A percentile compares a stretch with the other conserved stretches of the same genome.
Evolutionary conservation across 2,113 vertebrate species (phyloP).

Genomic region (Condylura cristata): DNA sequence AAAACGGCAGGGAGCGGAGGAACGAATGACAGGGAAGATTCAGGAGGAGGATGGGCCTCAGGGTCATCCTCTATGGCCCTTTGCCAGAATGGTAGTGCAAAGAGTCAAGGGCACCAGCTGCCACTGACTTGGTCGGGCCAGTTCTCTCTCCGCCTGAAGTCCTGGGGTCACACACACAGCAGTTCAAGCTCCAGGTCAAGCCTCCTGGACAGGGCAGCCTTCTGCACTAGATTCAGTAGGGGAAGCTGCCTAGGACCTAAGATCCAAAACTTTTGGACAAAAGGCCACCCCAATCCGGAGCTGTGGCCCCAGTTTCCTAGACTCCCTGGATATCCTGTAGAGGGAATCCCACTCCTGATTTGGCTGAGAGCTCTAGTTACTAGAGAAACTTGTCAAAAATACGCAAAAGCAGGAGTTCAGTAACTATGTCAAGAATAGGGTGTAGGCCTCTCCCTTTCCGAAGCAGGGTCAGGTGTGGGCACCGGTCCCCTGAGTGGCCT

Average conservation of each 20-base stretch:
- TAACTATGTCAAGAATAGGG: not conserved
- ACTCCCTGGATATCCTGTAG: not conserved
- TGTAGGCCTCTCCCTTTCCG: not conserved
- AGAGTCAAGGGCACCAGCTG: conserved; percentile 31
- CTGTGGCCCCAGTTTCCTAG: not conserved
- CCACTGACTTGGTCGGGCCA: not conserved
- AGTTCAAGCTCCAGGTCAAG: not conserved
- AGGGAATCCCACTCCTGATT: not conserved
- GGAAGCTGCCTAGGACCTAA: not conserved
- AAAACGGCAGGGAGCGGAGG: conserved; percentile 87
- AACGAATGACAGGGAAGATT: conserved; percentile 54
- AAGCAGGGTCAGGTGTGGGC: not conserved
- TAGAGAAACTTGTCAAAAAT: not conserved
- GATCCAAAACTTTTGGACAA: not conserved
- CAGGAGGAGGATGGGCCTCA: conserved; percentile 80
- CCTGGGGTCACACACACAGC: not conserved
- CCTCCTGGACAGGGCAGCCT: not conserved
- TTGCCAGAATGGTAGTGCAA: accelerated
- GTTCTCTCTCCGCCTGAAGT: not conserved
- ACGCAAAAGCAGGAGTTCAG: not conserved
- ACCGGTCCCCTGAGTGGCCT: not conserved
- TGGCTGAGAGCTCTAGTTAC: not conserved
- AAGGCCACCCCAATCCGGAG: not conserved
- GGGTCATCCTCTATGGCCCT: conserved; percentile 78
- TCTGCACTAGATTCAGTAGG: not conserved